phyloP scores from a whole-genome alignment of 92 coral and sea anemone species.

The Zoanthus gigantus region DNA sequence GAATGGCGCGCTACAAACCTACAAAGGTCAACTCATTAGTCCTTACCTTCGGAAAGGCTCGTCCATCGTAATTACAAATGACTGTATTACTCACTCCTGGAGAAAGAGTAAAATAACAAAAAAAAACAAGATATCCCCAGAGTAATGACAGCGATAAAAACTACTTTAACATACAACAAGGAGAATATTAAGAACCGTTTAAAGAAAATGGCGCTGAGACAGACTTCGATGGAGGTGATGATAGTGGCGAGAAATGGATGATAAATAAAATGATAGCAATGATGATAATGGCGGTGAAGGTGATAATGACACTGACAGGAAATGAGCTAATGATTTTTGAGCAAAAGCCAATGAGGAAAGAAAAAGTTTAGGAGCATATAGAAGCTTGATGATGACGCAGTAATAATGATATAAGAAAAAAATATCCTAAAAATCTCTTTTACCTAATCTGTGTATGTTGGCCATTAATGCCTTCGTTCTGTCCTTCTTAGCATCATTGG shows the following conservation, averaged over 20 bases:
- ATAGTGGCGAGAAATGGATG: background rate
- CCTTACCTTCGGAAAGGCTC: conserved; percentile 95
- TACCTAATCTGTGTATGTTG: conserved; percentile 95
- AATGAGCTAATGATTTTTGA: too few relatives aligned
- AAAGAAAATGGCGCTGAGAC: background rate
- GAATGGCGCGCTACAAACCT: background rate
- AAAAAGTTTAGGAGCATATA: too few relatives aligned
- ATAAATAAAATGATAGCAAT: too few relatives aligned
- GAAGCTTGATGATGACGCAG: background rate
- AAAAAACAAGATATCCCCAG: background rate
- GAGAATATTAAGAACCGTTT: background rate
- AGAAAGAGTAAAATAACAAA: background rate
- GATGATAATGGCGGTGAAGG: too few relatives aligned
- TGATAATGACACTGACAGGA: too few relatives aligned
- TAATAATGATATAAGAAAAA: background rate
- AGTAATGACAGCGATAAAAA: too few relatives aligned
- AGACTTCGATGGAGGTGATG: background rate
- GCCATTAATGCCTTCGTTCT: conserved; percentile 93
- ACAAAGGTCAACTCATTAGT: background rate
- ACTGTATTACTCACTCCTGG: conserved; percentile 90
- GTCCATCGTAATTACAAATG: conserved; percentile 92
- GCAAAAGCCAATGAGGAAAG: too few relatives aligned
- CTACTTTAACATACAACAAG: background rate
- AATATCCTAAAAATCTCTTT: background rate
- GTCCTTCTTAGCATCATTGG: conserved; percentile 95